Evolutionary conservation across 2,113 vertebrate species (phyloP).

Genomic region (Cyprinodon variegatus): DNA sequence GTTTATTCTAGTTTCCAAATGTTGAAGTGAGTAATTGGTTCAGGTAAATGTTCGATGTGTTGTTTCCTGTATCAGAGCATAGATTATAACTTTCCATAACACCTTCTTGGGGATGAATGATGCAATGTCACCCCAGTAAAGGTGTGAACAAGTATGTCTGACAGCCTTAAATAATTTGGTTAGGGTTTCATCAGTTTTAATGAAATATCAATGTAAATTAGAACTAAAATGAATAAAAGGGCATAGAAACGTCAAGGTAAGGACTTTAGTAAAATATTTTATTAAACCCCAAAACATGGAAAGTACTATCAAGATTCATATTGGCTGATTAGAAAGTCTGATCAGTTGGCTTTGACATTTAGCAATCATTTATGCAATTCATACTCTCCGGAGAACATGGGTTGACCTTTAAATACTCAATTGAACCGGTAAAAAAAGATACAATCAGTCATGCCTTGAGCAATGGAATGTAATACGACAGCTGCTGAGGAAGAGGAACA

Average conservation of each 20-base stretch:
- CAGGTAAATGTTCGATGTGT: no score
- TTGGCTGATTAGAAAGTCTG: slow-evolving; percentile 55
- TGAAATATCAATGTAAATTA: slow-evolving; percentile 27
- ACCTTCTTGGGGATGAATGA: slow-evolving; percentile 16
- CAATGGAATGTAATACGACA: slow-evolving; percentile 66
- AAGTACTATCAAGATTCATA: slow-evolving; percentile 27
- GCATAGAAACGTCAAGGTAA: slow-evolving; percentile 12
- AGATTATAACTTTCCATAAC: slow-evolving; percentile 7
- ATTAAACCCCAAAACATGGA: slow-evolving; percentile 33
- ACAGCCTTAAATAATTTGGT: slow-evolving; percentile 4
- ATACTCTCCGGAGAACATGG: slow-evolving; percentile 44
- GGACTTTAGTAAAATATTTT: slow-evolving; percentile 42
- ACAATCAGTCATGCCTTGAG: slow-evolving; percentile 56
- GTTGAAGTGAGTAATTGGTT: background rate
- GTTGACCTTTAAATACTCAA: slow-evolving; percentile 73
- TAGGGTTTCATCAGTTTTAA: slow-evolving; percentile 37
- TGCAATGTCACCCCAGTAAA: background rate
- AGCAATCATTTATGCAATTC: slow-evolving; percentile 47
- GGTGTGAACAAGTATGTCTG: background rate
- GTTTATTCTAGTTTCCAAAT: background rate
- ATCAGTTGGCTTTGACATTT: slow-evolving; percentile 65
- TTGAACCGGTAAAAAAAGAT: slow-evolving; percentile 58
- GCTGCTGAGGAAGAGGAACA: slow-evolving; percentile 60
- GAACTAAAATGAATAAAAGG: slow-evolving; percentile 25
- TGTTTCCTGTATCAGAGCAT: background rate